Percentiles rank a stretch among this genome's conserved stretches.
Evolutionary conservation across 2,113 vertebrate genomes (phyloP).

Genomic region (Pluvianellus socialis): DNA sequence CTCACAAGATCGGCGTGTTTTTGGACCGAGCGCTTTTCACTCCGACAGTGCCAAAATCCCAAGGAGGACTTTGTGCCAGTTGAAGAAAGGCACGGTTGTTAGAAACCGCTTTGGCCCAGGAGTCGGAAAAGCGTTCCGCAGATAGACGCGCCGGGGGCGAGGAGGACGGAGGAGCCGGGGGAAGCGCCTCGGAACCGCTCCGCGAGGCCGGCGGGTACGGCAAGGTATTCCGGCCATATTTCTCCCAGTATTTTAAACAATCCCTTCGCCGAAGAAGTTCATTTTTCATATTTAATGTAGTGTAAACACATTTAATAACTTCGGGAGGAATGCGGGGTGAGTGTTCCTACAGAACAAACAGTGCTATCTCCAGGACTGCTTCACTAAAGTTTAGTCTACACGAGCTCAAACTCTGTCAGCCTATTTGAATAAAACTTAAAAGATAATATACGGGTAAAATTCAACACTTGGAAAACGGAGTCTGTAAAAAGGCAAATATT

Average conservation of each 20-base stretch:
- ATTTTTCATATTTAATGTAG: constrained; percentile 69
- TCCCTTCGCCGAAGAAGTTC: not conserved
- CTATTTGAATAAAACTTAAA: constrained; percentile 63
- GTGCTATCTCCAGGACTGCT: constrained; percentile 41
- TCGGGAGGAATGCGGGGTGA: constrained; percentile 18
- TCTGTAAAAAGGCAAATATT: constrained; percentile 63
- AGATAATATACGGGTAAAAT: constrained; percentile 51
- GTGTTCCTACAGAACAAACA: constrained; percentile 61
- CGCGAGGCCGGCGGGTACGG: not conserved
- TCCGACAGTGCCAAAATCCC: constrained; percentile 12
- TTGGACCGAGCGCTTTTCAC: not conserved
- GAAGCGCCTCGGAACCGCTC: fast-evolving
- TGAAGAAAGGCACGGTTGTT: constrained; percentile 36
- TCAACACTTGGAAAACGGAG: constrained; percentile 39
- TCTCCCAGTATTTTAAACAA: constrained; percentile 43
- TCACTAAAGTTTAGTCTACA: constrained; percentile 61
- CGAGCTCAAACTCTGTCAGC: not conserved
- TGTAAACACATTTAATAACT: constrained; percentile 66
- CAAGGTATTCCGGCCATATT: not conserved
- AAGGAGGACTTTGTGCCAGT: constrained; percentile 36
- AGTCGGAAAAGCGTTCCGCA: not conserved
- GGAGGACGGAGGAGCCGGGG: not conserved
- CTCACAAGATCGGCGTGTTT: not conserved
- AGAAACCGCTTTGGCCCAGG: not conserved
- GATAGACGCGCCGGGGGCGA: not conserved